Base-by-base conservation (phyloP, 2,888 invertebrate species). In the Antheraea yamamai region DNA sequence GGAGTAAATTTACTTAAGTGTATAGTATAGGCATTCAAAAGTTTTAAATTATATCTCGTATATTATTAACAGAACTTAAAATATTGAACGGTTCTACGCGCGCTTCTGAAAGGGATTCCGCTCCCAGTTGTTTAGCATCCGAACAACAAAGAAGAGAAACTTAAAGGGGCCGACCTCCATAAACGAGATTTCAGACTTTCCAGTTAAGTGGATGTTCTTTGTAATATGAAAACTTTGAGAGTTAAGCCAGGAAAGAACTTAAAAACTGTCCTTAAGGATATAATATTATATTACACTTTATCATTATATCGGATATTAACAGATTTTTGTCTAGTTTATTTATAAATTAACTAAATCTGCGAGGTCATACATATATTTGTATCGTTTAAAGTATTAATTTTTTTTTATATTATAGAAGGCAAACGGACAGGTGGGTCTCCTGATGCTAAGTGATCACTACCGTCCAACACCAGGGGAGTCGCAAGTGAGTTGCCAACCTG, bases 201-300 rank as follows among this genome's bases (percentile, higher is more conserved):
- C 58, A 55, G 58, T 73, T 61, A 73, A 73, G 73, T 73, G 73
- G 73, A 73, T 73, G 73, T 73, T 73, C 73, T 61, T 73, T 73
- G 61, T 73, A 73, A 73, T 73, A 64, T 73, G 61, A 73, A 73
- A 73, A 73, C n/a, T 73, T 73, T 23, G 73, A 73, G 39, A 73
- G 73, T 73, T 73, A 73, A 73, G 61, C 58, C 52, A 61, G 30
- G 39, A 61, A 73, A 55, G 55, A 61, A 52, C 30, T 73, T 55
- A 73, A 72, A 73, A 73, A 26, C 30, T 55, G 26, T 35, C 73
- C 51, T 73, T 61, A 73, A 73, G n/a, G 61, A 73, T 23, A 70
- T 70, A 70, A 70, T 39, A 70, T 70, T 70, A 70, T 10, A 70
- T 70, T 35, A 39, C 70, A 10, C 3, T 20, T 70, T 39, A 70